Base-by-base conservation (phyloP, 2,888 invertebrate species). In the Oscheius sp. region DNA sequence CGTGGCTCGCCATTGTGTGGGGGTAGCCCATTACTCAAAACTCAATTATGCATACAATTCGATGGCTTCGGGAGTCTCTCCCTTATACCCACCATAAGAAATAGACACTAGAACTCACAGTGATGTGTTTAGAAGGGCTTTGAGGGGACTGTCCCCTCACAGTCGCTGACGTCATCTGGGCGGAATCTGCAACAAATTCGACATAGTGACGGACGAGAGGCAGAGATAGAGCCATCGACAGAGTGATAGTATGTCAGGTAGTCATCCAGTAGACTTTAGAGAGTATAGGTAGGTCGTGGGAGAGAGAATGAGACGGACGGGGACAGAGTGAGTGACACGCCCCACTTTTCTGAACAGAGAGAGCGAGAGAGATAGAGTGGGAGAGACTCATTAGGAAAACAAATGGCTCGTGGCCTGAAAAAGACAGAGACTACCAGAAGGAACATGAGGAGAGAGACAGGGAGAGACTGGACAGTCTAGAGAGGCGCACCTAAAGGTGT, bases 111-210 rank as follows among this genome's bases (percentile, higher is more conserved):
- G 50, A 50, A 74, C 79, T 48, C n/a, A 82, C 82, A 73, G 85
- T 85, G 59, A 86, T 85, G 33, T 85, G 82, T 73, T 79, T 84
- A 33, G 82, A 82, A 5, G 85, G 85, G 55, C 80, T 80, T 50
- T 80, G 79, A 21, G 82, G 82, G 5, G 82, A 76, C 9, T 70
- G 68, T 7, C 74, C 77, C 71, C 82, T 70, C 11, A 72, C 74
- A 2, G 65, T 21, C 47, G 75, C 35, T 3, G 78, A 60, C 50
- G 80, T 76, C 77, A 76, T 80, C 58, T 63, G 48, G 75, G 37
- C 55, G 53, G 65, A 55, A 42, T 73, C 73, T 73, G 73, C 55
- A 73, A 73, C 29, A 35, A 58, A 80, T 42, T 80, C 80, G 37
- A 76, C 74, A 58, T 78, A 76, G 66, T 57, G 53, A 53, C 71